These are phyloP conservation scores for Agrochola macilenta DNA, from an alignment of 2,888 invertebrate genomes.

Conservation along the genomic window DNA sequence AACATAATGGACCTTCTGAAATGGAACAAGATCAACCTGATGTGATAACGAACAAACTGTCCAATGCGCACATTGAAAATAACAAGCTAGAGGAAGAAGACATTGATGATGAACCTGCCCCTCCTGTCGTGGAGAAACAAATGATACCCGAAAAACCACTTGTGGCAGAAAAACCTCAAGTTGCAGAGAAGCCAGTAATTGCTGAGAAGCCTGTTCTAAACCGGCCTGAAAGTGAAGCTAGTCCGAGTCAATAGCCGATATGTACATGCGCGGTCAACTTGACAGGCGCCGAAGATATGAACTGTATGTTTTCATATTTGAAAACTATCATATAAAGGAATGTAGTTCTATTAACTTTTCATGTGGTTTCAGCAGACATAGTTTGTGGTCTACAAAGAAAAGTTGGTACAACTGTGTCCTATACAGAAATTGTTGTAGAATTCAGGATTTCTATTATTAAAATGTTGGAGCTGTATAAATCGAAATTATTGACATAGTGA, in stretches of 20 bases:
- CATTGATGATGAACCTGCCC: constrained; percentile 64
- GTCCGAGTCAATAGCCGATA: constrained; percentile 86
- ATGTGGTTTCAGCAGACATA: constrained; percentile 58
- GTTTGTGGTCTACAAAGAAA: constrained; percentile 62
- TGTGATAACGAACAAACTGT: constrained; percentile 80
- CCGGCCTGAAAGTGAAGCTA: constrained; percentile 81
- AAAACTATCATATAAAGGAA: constrained; percentile 82
- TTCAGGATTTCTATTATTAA: constrained; percentile 66
- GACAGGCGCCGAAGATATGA: constrained; percentile 77
- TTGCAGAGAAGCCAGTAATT: constrained; percentile 79
- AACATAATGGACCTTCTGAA: constrained; percentile 84
- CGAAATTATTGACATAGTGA: constrained; percentile 65
- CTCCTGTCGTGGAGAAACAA: constrained; percentile 65
- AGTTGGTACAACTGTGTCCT: constrained; percentile 52
- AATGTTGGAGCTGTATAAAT: constrained; percentile 69
- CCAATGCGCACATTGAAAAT: constrained; percentile 81
- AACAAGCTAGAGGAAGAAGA: constrained; percentile 67
- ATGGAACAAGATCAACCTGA: constrained; percentile 87
- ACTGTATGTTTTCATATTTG: constrained; percentile 86
- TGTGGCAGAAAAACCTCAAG: constrained; percentile 74
- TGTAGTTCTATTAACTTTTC: constrained; percentile 68
- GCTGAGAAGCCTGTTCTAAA: constrained; percentile 81
- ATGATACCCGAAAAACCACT: constrained; percentile 72
- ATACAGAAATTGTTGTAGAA: constrained; percentile 65
- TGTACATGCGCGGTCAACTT: constrained; percentile 78